Evolutionary conservation across 2,113 vertebrate species (phyloP), one percentile per base, ranked within the genome.

Genomic region (Pituophis catenifer): DNA sequence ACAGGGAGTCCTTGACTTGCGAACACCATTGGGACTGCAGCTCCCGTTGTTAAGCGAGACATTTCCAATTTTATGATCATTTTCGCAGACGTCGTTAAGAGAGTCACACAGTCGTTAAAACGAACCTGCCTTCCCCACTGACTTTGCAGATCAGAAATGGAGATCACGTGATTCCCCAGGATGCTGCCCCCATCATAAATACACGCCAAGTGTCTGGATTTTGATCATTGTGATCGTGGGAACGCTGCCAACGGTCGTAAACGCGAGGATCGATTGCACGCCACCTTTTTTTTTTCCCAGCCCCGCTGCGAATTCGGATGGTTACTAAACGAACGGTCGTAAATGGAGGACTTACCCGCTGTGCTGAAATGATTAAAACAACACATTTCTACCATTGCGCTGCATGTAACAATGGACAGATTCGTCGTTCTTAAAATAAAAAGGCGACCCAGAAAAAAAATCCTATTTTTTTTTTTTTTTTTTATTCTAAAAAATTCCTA

Each of bases 371-470:
- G 13, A 33, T 1, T 5, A 86, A 91, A 52, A 0, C 0, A 91
- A 52, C 0, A 2, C 0, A 0, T 0, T n/a, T 0, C 3, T 33
- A 29, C 54, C 19, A 86, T 0, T 17, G 23, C 33, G 87, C 58
- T 44, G 1, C 5, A n/a, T 9, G 13, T 29, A 29, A 50, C 29
- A 87, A 38, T 93, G 86, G 23, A 54, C 9, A 86, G 24, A 1
- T 17, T 8, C 50, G 1, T 0, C 0, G 26, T 81, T 44, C 0
- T 85, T 29, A 44, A 65, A 3, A 57, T 19, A 33, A 4, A 38
- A 87, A 5, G 15, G 3, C 8, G 23, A 3, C 2, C 33, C 23
- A 58, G 75, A 44, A 48, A 91, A 85, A 44, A 23, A 57, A 48
- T 8, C 15, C 13, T 62, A 58, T 15, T 1, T 7, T 58, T 52